phyloP scores from a whole-genome alignment of 2,797 vertebrate species.

The Rhinoraja longicauda region DNA sequence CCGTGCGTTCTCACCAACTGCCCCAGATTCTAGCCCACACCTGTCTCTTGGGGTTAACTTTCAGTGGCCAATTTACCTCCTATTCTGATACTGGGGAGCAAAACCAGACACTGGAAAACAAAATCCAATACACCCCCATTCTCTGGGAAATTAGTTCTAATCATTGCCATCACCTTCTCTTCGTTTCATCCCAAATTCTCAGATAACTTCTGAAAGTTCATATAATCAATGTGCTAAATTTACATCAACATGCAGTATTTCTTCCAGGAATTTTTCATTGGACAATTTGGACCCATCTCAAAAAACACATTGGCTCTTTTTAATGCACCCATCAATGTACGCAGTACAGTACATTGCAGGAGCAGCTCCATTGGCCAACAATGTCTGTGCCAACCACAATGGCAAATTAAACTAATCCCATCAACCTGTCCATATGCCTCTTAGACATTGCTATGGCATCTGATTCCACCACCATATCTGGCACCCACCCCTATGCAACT shows the following conservation, averaged over 20 bases:
- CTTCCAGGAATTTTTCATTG: background rate
- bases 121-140: background rate
- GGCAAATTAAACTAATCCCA: too few relatives aligned
- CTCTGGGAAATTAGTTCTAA: background rate
- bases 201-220: background rate
- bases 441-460: too few relatives aligned
- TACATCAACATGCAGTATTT: background rate
- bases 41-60: too few relatives aligned
- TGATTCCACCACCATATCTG: too few relatives aligned
- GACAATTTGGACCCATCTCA: background rate
- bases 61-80: too few relatives aligned
- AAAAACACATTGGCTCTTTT: background rate
- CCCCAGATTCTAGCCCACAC: too few relatives aligned
- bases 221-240: background rate
- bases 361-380: too few relatives aligned
- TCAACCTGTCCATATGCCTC: too few relatives aligned
- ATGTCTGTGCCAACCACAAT: too few relatives aligned
- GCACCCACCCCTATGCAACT: too few relatives aligned
- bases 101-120: background rate
- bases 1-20: too few relatives aligned
- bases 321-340: background rate
- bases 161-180: background rate
- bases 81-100: background rate
- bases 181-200: background rate
- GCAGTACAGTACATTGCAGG: too few relatives aligned